A percentile compares a stretch with the other conserved stretches of the same genome.
These are phyloP conservation scores for Medauroidea extradentata DNA, from an alignment of 1,140 invertebrate genomes.

Conservation along the genomic window DNA sequence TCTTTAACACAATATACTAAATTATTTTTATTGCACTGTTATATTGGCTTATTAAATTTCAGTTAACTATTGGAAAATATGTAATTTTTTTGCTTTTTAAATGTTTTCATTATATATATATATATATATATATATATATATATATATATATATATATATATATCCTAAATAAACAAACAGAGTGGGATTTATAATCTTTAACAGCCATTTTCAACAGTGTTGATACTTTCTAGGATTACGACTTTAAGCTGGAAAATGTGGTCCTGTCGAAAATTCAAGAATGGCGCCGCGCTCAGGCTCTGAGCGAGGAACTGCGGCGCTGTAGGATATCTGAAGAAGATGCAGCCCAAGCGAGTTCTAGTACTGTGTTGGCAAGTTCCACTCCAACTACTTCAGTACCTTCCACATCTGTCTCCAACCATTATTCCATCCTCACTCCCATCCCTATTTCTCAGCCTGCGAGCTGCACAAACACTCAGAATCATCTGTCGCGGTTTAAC, in stretches of 20 bases:
- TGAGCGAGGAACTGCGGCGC: too few species aligned
- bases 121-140: too few species aligned
- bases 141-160: too few species aligned
- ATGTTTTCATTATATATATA: too few species aligned
- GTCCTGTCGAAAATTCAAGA: conserved; percentile 64
- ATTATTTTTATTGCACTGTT: too few species aligned
- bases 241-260: conserved; percentile 65
- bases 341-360: conserved; percentile 38
- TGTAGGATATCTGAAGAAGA: conserved; percentile 55
- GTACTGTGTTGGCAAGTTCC: neutral
- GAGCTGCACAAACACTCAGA: conserved; percentile 33
- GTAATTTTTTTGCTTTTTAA: neutral
- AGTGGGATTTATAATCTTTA: too few species aligned
- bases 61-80: too few species aligned
- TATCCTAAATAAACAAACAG: too few species aligned
- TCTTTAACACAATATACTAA: neutral
- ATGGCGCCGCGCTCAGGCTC: conserved; percentile 47
- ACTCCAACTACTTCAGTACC: neutral
- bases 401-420: neutral
- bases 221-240: conserved; percentile 47
- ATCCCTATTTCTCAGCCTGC: conserved; percentile 17
- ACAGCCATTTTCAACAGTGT: conserved; percentile 9
- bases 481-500: conserved; percentile 47
- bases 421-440: conserved; percentile 25
- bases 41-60: too few species aligned